Percentiles rank a stretch among this genome's conserved stretches.
Evolutionary conservation across 2,888 invertebrate genomes (phyloP).

Genomic region (Polydrusus cervinus): DNA sequence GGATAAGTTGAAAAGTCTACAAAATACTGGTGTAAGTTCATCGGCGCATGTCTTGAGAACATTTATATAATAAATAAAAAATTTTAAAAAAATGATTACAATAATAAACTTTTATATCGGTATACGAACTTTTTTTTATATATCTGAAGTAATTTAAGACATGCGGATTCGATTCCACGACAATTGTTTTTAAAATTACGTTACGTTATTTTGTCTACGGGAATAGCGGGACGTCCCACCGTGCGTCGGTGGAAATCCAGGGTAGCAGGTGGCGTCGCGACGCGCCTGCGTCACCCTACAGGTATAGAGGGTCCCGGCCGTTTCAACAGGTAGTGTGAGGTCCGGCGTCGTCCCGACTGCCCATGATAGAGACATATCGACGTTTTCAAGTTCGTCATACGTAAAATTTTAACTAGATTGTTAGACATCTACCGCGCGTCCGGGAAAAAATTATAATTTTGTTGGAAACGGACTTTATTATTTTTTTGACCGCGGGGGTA

Average conservation of each 20-base stretch:
- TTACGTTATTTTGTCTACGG: slow-evolving; percentile 1
- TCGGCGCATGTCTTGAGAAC: too few relatives aligned
- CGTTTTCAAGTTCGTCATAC: not conserved
- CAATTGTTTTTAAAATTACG: too few relatives aligned
- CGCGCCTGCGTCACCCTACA: slow-evolving; percentile 49
- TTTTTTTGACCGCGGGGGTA: not conserved
- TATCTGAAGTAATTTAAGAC: too few relatives aligned
- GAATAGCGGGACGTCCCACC: slow-evolving; percentile 1
- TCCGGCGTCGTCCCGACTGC: slow-evolving; percentile 44
- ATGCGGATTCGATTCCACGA: too few relatives aligned
- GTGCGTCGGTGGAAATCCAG: slow-evolving; percentile 52
- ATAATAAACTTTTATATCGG: too few relatives aligned
- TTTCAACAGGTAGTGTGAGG: slow-evolving; percentile 55
- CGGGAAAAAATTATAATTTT: not conserved
- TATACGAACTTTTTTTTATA: too few relatives aligned
- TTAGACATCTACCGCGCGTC: not conserved
- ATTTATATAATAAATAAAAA: too few relatives aligned
- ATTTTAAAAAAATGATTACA: too few relatives aligned
- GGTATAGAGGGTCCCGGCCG: slow-evolving; percentile 50
- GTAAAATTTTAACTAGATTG: slow-evolving; percentile 15
- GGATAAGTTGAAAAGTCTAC: too few relatives aligned
- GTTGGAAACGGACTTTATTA: not conserved
- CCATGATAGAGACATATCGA: slow-evolving; percentile 6
- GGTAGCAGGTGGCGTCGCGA: slow-evolving; percentile 49
- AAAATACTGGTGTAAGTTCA: too few relatives aligned